A percentile compares a stretch with the other conserved stretches of the same genome.
Evolutionary conservation across 2,113 vertebrate species (phyloP).

Genomic region (Actenoides hombroni): DNA sequence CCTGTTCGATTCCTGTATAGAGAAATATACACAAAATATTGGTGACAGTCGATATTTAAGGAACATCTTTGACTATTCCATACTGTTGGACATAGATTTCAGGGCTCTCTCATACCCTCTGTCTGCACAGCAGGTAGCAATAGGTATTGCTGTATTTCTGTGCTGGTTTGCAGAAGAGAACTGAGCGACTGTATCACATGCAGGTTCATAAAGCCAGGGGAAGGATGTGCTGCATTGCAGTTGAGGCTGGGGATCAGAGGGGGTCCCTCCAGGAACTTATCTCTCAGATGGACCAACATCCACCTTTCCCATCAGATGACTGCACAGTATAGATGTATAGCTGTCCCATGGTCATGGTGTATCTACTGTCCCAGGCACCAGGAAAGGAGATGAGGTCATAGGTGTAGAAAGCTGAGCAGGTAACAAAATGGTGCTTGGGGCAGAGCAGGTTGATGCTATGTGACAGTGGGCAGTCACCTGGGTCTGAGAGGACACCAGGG

Average conservation of each 20-base stretch:
- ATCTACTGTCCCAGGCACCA: not conserved
- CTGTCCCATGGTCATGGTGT: not conserved
- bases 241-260: not conserved
- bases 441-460: not conserved
- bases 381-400: not conserved
- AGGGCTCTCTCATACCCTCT: not conserved
- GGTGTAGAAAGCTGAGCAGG: not conserved
- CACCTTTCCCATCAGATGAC: not conserved
- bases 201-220: not conserved
- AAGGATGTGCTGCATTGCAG: not conserved
- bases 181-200: accelerated
- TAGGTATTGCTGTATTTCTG: not conserved
- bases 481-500: not conserved
- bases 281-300: not conserved
- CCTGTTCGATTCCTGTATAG: not conserved
- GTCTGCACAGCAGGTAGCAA: not conserved
- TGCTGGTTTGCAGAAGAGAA: not conserved
- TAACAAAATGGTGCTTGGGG: not conserved
- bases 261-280: not conserved
- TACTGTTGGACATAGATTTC: not conserved
- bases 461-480: not conserved
- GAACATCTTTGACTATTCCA: not conserved
- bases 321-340: not conserved
- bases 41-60: not conserved
- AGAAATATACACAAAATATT: not conserved